Evolutionary conservation across 2,113 vertebrate species (phyloP), one percentile per base, ranked within the genome.

Genomic region (Leptocoma aspasia): DNA sequence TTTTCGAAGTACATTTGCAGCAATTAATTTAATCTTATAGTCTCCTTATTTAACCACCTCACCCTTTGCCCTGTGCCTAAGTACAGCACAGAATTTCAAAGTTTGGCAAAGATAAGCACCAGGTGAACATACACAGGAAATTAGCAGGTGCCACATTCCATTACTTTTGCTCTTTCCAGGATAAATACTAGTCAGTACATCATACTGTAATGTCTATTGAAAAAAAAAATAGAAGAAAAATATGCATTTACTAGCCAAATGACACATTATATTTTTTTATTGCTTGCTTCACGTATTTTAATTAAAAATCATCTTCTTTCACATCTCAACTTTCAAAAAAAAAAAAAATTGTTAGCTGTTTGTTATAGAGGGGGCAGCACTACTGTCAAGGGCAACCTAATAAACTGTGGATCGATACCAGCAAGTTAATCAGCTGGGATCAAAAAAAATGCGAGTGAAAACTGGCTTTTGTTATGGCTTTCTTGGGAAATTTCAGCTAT

Each of bases 71-170:
- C 65, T 85, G 3, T 30, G 28, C 3, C 0, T 37, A 88, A 91
- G 65, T 45, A 90, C 64, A 93, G 83, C 44, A 92, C 53, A 92
- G 56, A 60, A 75, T 75, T 84, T 84, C 53, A 57, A 90, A 35
- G 63, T 93, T 89, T 94, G 88, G 86, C 73, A 94, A 91, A 87
- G 84, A 85, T 39, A 68, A 94, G 92, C 90, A 96, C 41, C 75
- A 88, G 26, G 10, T 72, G 76, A 95, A 77, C 45, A 60, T 19
- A 65, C 6, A 65, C 4, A 60, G 0, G 0, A 89, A 82, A 91
- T 59, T 3, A 93, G 69, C 65, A 92, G 90, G 82, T 82, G 92
- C 72, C 94, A 86, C 44, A 49, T 78, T 77, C 61, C 71, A 73
- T 84, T 57, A 81, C 20, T 78, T 86, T 59, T 60, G 72, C 65